A percentile compares a stretch with the other conserved stretches of the same genome.
Conservation (phyloP, 2,113 vertebrate species). For the Oryzias woworae region DNA sequence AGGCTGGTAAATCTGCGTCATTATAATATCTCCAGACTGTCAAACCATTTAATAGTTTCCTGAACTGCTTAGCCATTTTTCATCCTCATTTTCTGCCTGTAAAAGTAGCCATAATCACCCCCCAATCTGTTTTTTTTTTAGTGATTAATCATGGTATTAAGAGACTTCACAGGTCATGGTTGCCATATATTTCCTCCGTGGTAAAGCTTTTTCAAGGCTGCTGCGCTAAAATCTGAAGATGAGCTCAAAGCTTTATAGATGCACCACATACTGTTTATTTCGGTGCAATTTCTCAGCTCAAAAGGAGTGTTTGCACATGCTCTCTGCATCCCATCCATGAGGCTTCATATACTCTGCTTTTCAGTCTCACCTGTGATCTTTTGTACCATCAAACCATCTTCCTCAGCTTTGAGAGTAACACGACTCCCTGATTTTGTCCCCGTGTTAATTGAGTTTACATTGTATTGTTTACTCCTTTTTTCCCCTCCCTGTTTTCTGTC, state of each 20-base stretch:
- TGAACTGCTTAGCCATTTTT: constrained; percentile 31
- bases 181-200: constrained; percentile 10
- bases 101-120: constrained; percentile 32
- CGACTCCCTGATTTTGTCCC: background rate
- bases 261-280: constrained; percentile 1
- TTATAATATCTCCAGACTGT: constrained; percentile 35
- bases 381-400: background rate
- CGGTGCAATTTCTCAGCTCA: constrained; percentile 2
- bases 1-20: constrained; percentile 43
- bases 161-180: constrained; percentile 1
- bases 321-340: background rate
- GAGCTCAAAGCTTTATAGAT: constrained; percentile 17
- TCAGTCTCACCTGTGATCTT: constrained; percentile 12
- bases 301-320: background rate
- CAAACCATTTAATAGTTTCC: constrained; percentile 51
- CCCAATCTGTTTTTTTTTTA: constrained; percentile 27
- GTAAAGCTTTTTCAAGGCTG: background rate
- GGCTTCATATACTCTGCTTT: constrained; percentile 6
- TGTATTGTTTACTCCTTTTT: constrained; percentile 2
- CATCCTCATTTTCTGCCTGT: constrained; percentile 18
- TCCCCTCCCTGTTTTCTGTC: background rate
- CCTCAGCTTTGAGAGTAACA: background rate
- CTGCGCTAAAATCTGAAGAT: background rate
- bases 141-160: constrained; percentile 38
- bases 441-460: constrained; percentile 16